phyloP scores from a whole-genome alignment of 2,888 invertebrate genomes.

The Megaustenia siamemsis region DNA sequence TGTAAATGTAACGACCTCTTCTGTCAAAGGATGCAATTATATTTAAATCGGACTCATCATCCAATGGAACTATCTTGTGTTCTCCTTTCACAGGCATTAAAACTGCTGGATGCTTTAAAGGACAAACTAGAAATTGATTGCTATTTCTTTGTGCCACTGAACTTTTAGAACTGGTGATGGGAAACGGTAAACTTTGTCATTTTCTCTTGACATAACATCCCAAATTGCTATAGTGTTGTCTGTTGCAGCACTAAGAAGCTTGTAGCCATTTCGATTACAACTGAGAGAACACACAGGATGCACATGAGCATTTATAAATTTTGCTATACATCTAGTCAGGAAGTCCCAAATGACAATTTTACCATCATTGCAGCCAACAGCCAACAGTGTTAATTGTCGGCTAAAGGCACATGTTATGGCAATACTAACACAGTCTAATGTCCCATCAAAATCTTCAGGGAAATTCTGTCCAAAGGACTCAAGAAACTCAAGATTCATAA shows the following conservation, averaged over 20 bases:
- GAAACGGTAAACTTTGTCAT: conserved; percentile 90
- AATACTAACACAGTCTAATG: conserved; percentile 95
- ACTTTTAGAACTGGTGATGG: conserved; percentile 84
- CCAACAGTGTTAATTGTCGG: conserved; percentile 92
- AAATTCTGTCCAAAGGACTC: conserved; percentile 95
- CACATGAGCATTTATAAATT: conserved; percentile 97
- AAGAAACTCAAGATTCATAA: conserved; percentile 71
- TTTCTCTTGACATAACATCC: conserved; percentile 96
- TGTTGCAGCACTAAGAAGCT: conserved; percentile 93
- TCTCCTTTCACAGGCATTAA: conserved; percentile 91
- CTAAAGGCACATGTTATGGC: conserved; percentile 95
- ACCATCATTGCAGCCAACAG: conserved; percentile 99
- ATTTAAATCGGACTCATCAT: conserved; percentile 97
- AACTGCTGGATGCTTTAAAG: conserved; percentile 96
- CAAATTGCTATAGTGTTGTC: conserved; percentile 98
- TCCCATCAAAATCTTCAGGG: conserved; percentile 98
- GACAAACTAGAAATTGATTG: conserved; percentile 90
- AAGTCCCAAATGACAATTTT: conserved; percentile 99
- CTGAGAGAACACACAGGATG: conserved; percentile 94
- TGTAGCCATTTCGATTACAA: conserved; percentile 84
- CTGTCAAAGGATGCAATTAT: conserved; percentile 98
- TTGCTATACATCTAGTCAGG: conserved; percentile 96
- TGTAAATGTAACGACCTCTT: conserved; percentile 94
- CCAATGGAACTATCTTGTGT: conserved; percentile 89
- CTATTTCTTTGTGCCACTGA: conserved; percentile 95